Percentiles rank a stretch among this genome's conserved stretches.
Evolutionary conservation across 2,797 vertebrate genomes (phyloP).

Genomic region (Holocentrus rufus): DNA sequence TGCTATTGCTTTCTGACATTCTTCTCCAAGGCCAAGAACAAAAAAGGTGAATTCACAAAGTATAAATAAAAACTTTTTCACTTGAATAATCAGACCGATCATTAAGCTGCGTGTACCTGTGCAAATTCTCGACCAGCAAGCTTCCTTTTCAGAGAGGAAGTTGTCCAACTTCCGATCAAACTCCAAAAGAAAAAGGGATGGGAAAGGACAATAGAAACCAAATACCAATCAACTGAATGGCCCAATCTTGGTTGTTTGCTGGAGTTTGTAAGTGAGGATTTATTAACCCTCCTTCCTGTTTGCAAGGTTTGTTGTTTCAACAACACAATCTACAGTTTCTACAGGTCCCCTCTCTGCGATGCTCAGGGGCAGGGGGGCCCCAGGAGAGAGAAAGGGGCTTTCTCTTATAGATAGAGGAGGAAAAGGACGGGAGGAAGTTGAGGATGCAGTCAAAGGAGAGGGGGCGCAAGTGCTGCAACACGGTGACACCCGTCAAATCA

Average conservation of each 20-base stretch:
- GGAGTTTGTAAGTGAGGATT: constrained; percentile 10
- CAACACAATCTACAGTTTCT: constrained; percentile 62
- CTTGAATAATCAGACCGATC: constrained; percentile 12
- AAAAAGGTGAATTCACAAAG: constrained; percentile 35
- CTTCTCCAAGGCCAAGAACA: constrained; percentile 41
- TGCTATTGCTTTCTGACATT: constrained; percentile 80
- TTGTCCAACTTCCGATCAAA: constrained; percentile 31
- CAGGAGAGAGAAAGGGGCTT: constrained; percentile 68
- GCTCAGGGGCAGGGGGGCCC: constrained; percentile 67
- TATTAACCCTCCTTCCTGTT: constrained; percentile 39
- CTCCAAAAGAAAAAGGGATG: constrained; percentile 15
- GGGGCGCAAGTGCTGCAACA: constrained; percentile 64
- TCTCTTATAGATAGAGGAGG: constrained; percentile 63
- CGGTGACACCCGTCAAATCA: constrained; percentile 70
- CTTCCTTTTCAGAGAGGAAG: constrained; percentile 36
- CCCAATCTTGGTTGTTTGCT: constrained; percentile 21
- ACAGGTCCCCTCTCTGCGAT: constrained; percentile 58
- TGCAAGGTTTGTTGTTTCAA: constrained; percentile 53
- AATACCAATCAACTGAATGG: constrained; percentile 11
- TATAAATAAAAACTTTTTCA: constrained; percentile 64
- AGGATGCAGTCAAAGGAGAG: constrained; percentile 55
- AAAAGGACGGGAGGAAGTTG: constrained; percentile 33
- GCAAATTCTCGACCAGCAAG: constrained; percentile 20
- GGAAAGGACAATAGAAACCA: constrained; percentile 18
- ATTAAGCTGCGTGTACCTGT: constrained; percentile 32